Conservation (phyloP, 2,113 vertebrate species). For the Corythornis madagascariensis region DNA sequence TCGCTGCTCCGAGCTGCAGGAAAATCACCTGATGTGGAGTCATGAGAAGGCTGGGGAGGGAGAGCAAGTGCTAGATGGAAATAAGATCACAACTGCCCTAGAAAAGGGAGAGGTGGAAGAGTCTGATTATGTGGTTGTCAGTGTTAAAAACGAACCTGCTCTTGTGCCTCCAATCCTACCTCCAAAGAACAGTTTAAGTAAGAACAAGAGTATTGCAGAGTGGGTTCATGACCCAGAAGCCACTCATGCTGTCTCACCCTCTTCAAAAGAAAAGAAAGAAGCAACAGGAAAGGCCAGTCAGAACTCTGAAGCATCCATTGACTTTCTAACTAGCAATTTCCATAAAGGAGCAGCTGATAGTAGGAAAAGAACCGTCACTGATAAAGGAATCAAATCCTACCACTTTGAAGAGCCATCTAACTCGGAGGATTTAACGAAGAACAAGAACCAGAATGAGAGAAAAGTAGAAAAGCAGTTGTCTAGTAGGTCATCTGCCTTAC, state of each 20-base stretch:
- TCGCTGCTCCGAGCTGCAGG: slow-evolving; percentile 89
- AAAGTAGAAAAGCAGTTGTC: slow-evolving; percentile 10
- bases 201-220: background rate
- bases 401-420: background rate
- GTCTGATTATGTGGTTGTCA: slow-evolving; percentile 84
- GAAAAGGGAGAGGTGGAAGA: slow-evolving; percentile 85
- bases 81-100: slow-evolving; percentile 76
- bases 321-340: background rate
- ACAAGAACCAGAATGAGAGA: background rate
- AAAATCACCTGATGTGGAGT: slow-evolving; percentile 76
- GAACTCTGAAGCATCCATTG: background rate
- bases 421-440: slow-evolving; percentile 5
- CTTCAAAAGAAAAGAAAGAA: slow-evolving; percentile 30
- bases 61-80: slow-evolving; percentile 70
- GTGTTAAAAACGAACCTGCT: slow-evolving; percentile 77
- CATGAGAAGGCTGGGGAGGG: slow-evolving; percentile 50
- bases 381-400: background rate
- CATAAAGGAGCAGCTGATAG: slow-evolving; percentile 13
- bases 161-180: slow-evolving; percentile 76
- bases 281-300: background rate
- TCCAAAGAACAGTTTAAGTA: background rate
- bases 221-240: background rate
- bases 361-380: background rate
- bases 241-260: background rate
- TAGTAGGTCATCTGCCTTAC: slow-evolving; percentile 43